These are phyloP conservation scores for Pheosia tremula DNA, from an alignment of 2,888 invertebrate species.

Conservation along the genomic window DNA sequence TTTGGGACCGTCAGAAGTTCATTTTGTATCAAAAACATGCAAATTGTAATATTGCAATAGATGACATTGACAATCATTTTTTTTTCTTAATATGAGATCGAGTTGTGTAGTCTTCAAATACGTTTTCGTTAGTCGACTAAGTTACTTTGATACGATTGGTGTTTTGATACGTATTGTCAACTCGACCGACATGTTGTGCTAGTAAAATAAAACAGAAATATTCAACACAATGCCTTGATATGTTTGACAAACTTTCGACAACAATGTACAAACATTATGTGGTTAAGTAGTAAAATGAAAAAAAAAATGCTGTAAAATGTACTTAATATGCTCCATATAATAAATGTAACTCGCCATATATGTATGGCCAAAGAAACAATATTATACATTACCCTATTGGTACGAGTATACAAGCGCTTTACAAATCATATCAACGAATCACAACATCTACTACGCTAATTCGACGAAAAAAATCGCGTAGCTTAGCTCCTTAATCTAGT, in stretches of 20 bases:
- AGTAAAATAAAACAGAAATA: conserved; percentile 10
- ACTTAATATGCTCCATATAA: conserved; percentile 55
- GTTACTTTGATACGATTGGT: too few relatives aligned
- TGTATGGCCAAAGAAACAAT: conserved; percentile 62
- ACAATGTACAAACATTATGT: conserved; percentile 41
- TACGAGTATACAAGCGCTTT: conserved; percentile 50
- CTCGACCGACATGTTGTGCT: conserved; percentile 4
- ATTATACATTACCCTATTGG: conserved; percentile 45
- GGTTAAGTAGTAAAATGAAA: conserved; percentile 43
- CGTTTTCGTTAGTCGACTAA: background rate
- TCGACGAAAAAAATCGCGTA: conserved; percentile 63
- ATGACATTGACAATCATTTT: too few relatives aligned
- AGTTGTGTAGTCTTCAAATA: too few relatives aligned
- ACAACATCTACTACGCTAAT: conserved; percentile 66
- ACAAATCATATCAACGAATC: conserved; percentile 61
- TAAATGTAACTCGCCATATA: conserved; percentile 57
- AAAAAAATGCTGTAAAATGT: conserved; percentile 58
- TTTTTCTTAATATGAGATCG: too few relatives aligned
- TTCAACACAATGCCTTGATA: conserved; percentile 47
- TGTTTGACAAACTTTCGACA: conserved; percentile 54
- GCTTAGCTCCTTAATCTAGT: conserved; percentile 69
- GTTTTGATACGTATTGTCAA: background rate
- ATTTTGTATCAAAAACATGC: conserved; percentile 26
- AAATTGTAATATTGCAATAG: background rate
- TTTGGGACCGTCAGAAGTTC: conserved; percentile 21